phyloP scores from a whole-genome alignment of 2,888 invertebrate species.

The Nephrotoma appendiculata region DNA sequence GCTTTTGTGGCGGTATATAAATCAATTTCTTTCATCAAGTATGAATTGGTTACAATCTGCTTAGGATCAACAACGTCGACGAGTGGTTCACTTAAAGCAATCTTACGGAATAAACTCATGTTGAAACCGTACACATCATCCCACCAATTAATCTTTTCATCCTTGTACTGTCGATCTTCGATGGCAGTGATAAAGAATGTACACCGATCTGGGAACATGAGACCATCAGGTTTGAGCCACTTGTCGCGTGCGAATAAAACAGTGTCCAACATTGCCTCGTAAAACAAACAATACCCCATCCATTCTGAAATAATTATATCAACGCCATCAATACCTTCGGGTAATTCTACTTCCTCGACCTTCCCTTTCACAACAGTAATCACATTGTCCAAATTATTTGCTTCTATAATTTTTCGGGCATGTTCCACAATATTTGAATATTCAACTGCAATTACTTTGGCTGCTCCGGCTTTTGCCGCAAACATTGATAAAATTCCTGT shows the following conservation, averaged over 20 bases:
- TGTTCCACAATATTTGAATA: conserved; percentile 98
- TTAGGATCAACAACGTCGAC: conserved; percentile 98
- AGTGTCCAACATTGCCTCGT: conserved; percentile 99
- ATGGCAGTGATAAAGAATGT: conserved; percentile 88
- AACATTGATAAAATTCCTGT: conserved; percentile 99
- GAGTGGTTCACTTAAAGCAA: conserved; percentile 94
- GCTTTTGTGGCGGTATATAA: conserved; percentile 93
- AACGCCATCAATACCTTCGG: conserved; percentile 78
- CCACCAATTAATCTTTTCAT: conserved; percentile 99
- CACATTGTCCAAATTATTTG: conserved; percentile 62
- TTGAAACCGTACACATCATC: conserved; percentile 99
- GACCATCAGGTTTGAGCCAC: conserved; percentile 72
- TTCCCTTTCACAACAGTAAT: conserved; percentile 78
- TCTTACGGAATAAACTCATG: conserved; percentile 96
- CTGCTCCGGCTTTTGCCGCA: conserved; percentile 96
- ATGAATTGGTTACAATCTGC: conserved; percentile 93
- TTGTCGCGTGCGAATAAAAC: conserved; percentile 97
- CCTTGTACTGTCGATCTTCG: conserved; percentile 97
- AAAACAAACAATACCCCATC: conserved; percentile 82
- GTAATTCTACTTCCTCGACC: conserved; percentile 90
- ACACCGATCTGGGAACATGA: conserved; percentile 89
- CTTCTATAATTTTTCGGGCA: conserved; percentile 86
- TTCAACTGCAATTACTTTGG: conserved; percentile 91
- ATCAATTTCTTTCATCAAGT: conserved; percentile 93
- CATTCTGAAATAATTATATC: conserved; percentile 80